Base-by-base conservation (phyloP, 2,888 invertebrate species). In the Nemoura dubitans region DNA sequence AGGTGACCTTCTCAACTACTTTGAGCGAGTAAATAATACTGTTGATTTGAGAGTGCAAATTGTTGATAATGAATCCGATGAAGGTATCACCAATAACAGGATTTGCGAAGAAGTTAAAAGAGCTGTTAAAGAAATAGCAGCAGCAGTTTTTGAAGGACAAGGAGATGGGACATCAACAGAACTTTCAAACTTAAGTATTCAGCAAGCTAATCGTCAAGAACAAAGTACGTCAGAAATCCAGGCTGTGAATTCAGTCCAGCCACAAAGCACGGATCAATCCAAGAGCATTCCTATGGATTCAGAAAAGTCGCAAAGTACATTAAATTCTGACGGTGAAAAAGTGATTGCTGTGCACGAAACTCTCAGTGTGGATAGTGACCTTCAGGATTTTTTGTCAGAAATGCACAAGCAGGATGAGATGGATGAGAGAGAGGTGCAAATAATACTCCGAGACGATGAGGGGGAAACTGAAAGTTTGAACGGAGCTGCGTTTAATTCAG, bases 31-130 rank as follows among this genome's bases (percentile, higher is more conserved):
- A n/a, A 25, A 78, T 28, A 78, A 78, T 78, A 28, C 28, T 1
- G 25, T 78, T 26, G 78, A 78, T 0, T 5, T 26, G n/a, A 3
- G 26, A 26, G 26, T 76, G 21, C n/a, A 5, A 5, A 26, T 26
- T 78, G n/a, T 27, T 10, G n/a, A 78, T 78, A 78, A 28, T 25
- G 1, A 6, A 78, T 28, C 26, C 10, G 14, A 78, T 26, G 78
- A 25, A 78, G 28, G 28, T 26, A 36, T 36, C 36, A 25, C 14
- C 5, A 10, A 78, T n/a, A 16, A 14, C 6, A 78, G 16, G 7
- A 78, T 78, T 78, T 59, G 21, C 59, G 78, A 78, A 78, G 78
- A 78, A 78, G 78, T 78, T 14, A 78, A 78, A 28, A 78, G 78
- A 14, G 78, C 78, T 1, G 78, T 78, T 28, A 26, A 78, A 28